Evolutionary conservation across 2,888 invertebrate genomes (phyloP), one percentile per base, ranked within the genome.

Genomic region (Alloplasta piceator): DNA sequence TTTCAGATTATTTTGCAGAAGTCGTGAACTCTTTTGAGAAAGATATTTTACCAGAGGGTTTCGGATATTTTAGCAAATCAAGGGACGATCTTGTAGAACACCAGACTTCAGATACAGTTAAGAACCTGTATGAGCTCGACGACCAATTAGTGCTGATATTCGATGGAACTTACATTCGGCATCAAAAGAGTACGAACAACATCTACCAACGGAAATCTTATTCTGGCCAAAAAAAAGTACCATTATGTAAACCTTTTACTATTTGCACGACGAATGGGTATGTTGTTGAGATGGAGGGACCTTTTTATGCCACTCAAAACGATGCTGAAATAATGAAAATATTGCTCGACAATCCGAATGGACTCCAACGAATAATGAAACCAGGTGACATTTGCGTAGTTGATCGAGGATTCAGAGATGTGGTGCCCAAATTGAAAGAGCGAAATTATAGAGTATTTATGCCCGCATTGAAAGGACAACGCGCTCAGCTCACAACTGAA

Each of bases 321-420:
- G 85, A 87, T 73, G 87, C 87, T 38, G 12, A 64, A 56, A 87
- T 88, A 4, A 83, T 87, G 1, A 83, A 77, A 80, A 76, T 73
- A 26, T 3, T 26, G 26, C 26, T 26, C 1, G 26, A 26, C 26
- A 26, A 83, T 74, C 73, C 85, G 5, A 72, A 80, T 58, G 84
- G 85, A 14, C 68, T 85, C 5, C 26, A 55, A 56, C 63, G 36
- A 68, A 9, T 84, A 39, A 46, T 86, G 38, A 64, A 85, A 74
- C 52, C 39, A 43, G 85, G 80, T 6, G 86, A 88, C 36, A 56
- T 79, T 43, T 84, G 67, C 67, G 71, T 86, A 12, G 66, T 87
- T 10, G 85, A 88, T 82, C 61, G 86, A 1, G 3, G 3, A 26
- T 26, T 26, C 26, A 1, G 26, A 26, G 1, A 26, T 26, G 26